A percentile compares a stretch with the other conserved stretches of the same genome.
Evolutionary conservation across 2,797 vertebrate species (phyloP).

Genomic region (Gallinago nigripennis): DNA sequence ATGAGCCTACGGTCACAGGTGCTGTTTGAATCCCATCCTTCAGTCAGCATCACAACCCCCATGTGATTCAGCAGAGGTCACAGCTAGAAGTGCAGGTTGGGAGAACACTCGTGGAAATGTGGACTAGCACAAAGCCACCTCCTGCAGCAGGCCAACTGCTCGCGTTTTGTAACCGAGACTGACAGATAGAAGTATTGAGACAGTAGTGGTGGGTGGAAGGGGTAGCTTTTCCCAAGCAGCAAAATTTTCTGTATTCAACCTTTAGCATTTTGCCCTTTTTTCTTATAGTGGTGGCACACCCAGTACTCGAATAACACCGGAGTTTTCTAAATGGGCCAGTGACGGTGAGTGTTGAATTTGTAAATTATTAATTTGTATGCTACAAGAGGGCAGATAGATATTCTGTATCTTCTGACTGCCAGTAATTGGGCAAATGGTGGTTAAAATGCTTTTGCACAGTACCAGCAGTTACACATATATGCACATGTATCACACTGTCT

Average conservation of each 20-base stretch:
- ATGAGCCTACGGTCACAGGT: neutral
- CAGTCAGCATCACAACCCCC: neutral
- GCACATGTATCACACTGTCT: accelerated
- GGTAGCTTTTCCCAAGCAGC: neutral
- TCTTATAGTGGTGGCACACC: slow-evolving; percentile 91
- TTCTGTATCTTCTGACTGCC: neutral
- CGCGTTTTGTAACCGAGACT: neutral
- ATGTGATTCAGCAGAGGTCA: neutral
- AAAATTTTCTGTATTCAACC: neutral
- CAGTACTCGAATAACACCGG: slow-evolving; percentile 95
- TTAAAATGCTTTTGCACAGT: neutral
- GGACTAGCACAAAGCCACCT: neutral
- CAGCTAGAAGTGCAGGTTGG: neutral
- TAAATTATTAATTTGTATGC: neutral
- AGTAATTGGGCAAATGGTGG: neutral
- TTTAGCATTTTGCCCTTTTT: neutral
- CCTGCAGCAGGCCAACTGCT: neutral
- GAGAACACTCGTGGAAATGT: neutral
- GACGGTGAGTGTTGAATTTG: slow-evolving; percentile 85
- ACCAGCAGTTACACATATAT: neutral
- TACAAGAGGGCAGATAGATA: neutral
- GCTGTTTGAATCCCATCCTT: neutral
- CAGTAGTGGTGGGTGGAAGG: neutral
- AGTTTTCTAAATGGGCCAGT: slow-evolving; percentile 98
- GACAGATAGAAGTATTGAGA: neutral